Base-by-base conservation (phyloP, 2,797 vertebrate species). In the Coregonus sp. region DNA sequence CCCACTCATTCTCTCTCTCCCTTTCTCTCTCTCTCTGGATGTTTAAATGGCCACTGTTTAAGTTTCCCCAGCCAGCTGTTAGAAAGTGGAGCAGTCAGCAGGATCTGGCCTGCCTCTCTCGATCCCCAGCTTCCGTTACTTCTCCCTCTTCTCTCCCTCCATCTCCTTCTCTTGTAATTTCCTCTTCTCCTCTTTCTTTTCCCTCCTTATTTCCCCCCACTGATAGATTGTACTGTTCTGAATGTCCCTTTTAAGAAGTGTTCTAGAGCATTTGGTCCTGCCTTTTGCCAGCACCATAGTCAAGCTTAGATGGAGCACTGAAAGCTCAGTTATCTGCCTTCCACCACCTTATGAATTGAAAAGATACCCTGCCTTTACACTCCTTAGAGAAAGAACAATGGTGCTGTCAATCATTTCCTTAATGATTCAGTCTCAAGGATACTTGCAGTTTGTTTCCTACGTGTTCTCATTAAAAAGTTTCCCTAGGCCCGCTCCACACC, bases 61-160 rank as follows among this genome's bases (percentile, higher is more conserved):
- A 86, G 82, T 86, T 89, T 85, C 87, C 71, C 73, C 73, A 72
- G 74, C 80, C 85, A 90, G 87, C 87, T 89, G 87, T 84, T 87
- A 81, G 73, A 85, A 89, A 87, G 75, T 31, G 0, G 59, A 76
- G 29, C 35, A 84, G 86, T 90, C 88, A 90, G 90, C 90, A 90
- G 80, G 75, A 86, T 88, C 83, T 81, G 59, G 9, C 9, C 9
- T 47, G 66, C 75, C 78, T 66, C 74, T 77, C 61, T 80, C 69
- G 18, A 50, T 79, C 75, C 77, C 82, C 70, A 85, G 79, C 84
- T 73, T 56, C 79, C 51, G 69, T 16, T 4, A 18, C 69, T 47
- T 72, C 72, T 78, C 77, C 77, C 76, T 81, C 51, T 54, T 82
- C 71, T 75, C 18, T 77, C 76, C 78, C 40, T 47, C 77, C 56